Evolutionary conservation across 2,113 vertebrate genomes (phyloP).

Genomic region (Cyanocitta stelleri): DNA sequence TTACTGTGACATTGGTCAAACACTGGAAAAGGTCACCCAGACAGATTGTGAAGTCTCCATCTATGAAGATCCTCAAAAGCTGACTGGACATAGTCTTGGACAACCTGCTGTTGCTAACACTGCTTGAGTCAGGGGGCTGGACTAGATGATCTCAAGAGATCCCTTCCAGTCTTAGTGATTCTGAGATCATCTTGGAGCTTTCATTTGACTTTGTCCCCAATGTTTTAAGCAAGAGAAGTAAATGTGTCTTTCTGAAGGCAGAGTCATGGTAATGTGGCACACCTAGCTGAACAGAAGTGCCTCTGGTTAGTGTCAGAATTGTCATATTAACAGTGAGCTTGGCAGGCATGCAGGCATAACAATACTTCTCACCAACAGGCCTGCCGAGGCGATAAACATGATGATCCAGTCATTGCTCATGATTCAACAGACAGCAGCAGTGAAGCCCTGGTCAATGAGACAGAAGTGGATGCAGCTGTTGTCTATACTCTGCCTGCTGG

Average conservation of each 20-base stretch:
- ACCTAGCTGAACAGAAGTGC: not conserved
- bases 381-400: constrained; percentile 86
- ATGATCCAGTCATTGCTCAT: constrained; percentile 72
- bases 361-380: constrained; percentile 69
- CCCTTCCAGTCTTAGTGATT: not conserved
- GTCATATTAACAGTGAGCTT: not conserved
- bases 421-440: constrained; percentile 72
- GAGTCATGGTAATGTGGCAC: not conserved
- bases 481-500: constrained; percentile 87
- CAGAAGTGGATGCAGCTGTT: constrained; percentile 81
- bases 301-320: not conserved
- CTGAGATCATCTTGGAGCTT: not conserved
- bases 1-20: not conserved
- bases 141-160: not conserved
- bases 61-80: not conserved
- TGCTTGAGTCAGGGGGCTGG: not conserved
- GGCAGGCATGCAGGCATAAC: not conserved
- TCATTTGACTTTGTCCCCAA: not conserved
- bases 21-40: not conserved
- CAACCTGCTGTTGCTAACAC: not conserved
- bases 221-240: not conserved
- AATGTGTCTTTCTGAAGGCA: not conserved
- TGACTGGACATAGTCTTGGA: not conserved
- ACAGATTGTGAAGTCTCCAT: not conserved
- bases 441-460: constrained; percentile 36